Conservation (phyloP, 2,797 vertebrate species). For the Acanthornis magna region DNA sequence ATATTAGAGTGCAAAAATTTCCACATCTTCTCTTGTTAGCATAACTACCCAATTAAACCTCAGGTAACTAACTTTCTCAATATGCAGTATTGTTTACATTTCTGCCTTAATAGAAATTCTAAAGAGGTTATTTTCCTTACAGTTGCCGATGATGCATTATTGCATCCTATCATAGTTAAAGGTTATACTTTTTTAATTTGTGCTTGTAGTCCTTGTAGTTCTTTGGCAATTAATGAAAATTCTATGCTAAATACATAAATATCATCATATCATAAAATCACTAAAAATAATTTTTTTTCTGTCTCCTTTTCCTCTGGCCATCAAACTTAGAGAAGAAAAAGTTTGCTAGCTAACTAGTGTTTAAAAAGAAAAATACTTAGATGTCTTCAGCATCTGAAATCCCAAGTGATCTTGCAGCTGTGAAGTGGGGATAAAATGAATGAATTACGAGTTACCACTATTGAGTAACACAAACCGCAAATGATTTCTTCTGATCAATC, state of each 20-base stretch:
- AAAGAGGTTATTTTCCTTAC: neutral
- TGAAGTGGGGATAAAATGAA: neutral
- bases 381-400: neutral
- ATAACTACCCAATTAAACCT: neutral
- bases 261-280: neutral
- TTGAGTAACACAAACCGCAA: neutral
- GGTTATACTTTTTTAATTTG: neutral
- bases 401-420: neutral
- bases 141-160: neutral
- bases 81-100: neutral
- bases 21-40: neutral
- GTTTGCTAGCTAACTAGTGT: neutral
- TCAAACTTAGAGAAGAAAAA: neutral
- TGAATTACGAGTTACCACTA: neutral
- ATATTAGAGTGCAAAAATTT: neutral
- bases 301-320: neutral
- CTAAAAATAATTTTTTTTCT: neutral
- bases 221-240: neutral
- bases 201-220: neutral
- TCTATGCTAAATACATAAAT: neutral
- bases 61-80: neutral
- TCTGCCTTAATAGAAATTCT: neutral
- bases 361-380: neutral
- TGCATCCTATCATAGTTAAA: neutral
- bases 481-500: neutral